These are phyloP conservation scores for Onychostruthus taczanowskii DNA, from an alignment of 2,113 vertebrate species.

Conservation along the genomic window DNA sequence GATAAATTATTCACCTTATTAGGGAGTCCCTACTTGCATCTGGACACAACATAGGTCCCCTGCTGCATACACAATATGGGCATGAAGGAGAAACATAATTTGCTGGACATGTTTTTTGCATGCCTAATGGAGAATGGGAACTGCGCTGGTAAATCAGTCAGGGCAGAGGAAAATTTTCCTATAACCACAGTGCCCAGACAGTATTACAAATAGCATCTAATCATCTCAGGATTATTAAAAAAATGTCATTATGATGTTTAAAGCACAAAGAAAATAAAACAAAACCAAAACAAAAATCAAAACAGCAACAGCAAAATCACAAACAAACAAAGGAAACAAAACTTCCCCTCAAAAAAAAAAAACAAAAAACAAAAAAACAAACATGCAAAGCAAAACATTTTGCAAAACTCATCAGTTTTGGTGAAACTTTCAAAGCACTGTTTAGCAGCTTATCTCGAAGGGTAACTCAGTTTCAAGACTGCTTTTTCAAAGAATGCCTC, in stretches of 20 bases:
- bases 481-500: not conserved
- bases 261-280: not conserved
- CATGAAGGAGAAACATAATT: not conserved
- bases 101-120: not conserved
- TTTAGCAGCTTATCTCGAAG: not conserved
- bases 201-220: not conserved
- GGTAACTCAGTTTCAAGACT: not conserved
- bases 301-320: not conserved
- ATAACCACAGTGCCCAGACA: not conserved
- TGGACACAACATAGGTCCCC: not conserved
- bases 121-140: not conserved
- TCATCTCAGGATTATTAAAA: not conserved
- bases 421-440: not conserved
- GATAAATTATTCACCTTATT: not conserved
- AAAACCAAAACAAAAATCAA: not conserved
- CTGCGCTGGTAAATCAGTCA: not conserved
- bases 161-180: not conserved
- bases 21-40: not conserved
- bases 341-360: not conserved
- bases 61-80: not conserved
- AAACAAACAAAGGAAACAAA: not conserved
- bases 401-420: not conserved
- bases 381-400: not conserved
- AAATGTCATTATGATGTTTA: not conserved
- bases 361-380: too few relatives aligned